Conservation (phyloP, 1,140 invertebrate genomes). For the Leptinotarsa texana region DNA sequence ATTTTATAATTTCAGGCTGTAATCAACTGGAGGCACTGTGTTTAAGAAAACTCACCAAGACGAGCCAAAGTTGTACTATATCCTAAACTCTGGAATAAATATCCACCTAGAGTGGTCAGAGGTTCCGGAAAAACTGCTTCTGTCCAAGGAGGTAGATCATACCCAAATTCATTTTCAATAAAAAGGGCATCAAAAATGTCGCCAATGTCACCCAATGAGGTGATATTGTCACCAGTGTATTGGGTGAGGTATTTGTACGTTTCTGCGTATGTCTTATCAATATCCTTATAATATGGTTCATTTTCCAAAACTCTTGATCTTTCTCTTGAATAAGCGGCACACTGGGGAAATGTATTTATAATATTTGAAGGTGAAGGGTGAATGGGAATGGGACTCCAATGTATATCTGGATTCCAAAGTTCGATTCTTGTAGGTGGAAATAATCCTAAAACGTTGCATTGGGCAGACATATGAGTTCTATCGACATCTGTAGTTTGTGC, state of each 20-base stretch:
- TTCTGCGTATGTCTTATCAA: neutral
- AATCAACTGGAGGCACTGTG: too few species aligned
- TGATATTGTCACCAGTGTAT: neutral
- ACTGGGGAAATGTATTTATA: neutral
- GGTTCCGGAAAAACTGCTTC: slow-evolving; percentile 11
- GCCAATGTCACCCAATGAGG: neutral
- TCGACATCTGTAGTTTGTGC: slow-evolving; percentile 76
- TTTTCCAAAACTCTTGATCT: neutral
- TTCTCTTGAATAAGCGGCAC: neutral
- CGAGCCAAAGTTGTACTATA: neutral
- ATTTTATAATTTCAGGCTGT: too few species aligned
- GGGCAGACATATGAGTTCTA: slow-evolving; percentile 83
- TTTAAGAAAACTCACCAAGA: neutral
- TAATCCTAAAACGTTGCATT: slow-evolving; percentile 77
- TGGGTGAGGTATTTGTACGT: neutral
- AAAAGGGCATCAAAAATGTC: neutral
- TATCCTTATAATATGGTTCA: slow-evolving; percentile 1
- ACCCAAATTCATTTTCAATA: neutral
- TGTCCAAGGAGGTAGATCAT: neutral
- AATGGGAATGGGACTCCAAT: slow-evolving; percentile 85
- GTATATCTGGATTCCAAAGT: slow-evolving; percentile 69
- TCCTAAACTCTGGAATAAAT: neutral
- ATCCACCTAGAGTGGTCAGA: neutral
- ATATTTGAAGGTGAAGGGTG: slow-evolving; percentile 53
- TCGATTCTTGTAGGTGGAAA: slow-evolving; percentile 72